Evolutionary conservation across 2,113 vertebrate genomes (phyloP).

Genomic region (Dermatemys mawii): DNA sequence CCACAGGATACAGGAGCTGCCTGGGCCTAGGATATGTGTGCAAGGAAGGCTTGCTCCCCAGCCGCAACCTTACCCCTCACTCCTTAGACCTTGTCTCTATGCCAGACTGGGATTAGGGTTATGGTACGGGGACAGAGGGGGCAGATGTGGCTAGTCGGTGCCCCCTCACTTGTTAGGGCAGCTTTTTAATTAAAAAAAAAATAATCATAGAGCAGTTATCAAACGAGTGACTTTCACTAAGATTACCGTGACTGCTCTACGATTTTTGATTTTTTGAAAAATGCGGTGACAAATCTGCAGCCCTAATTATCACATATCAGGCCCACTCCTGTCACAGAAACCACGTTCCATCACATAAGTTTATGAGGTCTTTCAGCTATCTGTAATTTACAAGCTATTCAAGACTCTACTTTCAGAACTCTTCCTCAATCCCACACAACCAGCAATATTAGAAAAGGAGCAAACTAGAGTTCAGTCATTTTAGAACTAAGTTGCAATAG

Average conservation of each 20-base stretch:
- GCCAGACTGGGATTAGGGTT: neutral
- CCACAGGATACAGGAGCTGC: too few species aligned
- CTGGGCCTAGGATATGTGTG: too few species aligned
- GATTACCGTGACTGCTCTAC: too few species aligned
- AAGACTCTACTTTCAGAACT: neutral
- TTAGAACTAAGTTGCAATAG: neutral
- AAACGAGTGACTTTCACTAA: too few species aligned
- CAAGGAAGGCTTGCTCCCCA: too few species aligned
- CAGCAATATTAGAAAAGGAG: neutral
- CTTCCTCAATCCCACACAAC: neutral
- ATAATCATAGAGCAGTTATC: too few species aligned
- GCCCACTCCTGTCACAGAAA: neutral
- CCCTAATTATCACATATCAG: neutral
- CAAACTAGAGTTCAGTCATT: neutral
- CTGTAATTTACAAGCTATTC: neutral
- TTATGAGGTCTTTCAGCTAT: neutral
- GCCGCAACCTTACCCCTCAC: too few species aligned
- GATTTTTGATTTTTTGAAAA: too few species aligned
- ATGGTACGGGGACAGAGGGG: neutral
- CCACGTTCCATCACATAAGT: neutral
- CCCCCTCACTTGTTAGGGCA: neutral
- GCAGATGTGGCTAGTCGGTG: neutral
- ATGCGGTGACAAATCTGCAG: too few species aligned
- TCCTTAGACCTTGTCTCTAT: neutral
- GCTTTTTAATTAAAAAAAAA: too few species aligned